Conservation (phyloP, 2,888 invertebrate species). For the Melinaea marsaeus region DNA sequence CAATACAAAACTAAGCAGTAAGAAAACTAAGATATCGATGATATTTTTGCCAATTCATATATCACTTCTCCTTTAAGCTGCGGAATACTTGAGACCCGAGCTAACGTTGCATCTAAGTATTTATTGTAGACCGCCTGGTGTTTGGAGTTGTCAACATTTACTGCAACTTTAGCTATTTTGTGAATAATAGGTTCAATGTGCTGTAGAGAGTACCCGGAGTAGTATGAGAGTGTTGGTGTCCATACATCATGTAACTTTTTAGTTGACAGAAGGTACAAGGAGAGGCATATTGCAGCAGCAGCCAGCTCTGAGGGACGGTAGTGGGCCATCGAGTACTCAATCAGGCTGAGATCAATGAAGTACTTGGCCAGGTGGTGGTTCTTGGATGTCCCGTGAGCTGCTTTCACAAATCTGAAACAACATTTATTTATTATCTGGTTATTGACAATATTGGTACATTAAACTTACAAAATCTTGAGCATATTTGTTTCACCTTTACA, state of each 20-base stretch:
- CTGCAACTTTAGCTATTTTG: constrained; percentile 83
- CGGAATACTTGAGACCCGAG: constrained; percentile 80
- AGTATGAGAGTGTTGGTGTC: constrained; percentile 85
- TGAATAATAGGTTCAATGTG: constrained; percentile 83
- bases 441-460: background rate
- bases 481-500: background rate
- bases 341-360: constrained; percentile 89
- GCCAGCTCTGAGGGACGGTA: constrained; percentile 90
- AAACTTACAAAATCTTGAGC: background rate
- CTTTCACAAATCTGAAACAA: constrained; percentile 76
- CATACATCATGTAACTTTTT: constrained; percentile 76
- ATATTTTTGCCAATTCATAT: constrained; percentile 43
- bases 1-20: no score
- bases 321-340: constrained; percentile 88
- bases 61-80: constrained; percentile 76
- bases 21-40: constrained; percentile 3
- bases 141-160: constrained; percentile 83
- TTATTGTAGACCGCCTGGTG: constrained; percentile 83
- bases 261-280: constrained; percentile 77
- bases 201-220: constrained; percentile 84
- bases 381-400: constrained; percentile 76
- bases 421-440: background rate
- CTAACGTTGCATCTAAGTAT: constrained; percentile 77
- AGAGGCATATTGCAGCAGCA: constrained; percentile 87
- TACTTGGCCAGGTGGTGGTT: constrained; percentile 93